phyloP scores from a whole-genome alignment of 2,888 invertebrate species.

The Drosophila pseudotakahashii region DNA sequence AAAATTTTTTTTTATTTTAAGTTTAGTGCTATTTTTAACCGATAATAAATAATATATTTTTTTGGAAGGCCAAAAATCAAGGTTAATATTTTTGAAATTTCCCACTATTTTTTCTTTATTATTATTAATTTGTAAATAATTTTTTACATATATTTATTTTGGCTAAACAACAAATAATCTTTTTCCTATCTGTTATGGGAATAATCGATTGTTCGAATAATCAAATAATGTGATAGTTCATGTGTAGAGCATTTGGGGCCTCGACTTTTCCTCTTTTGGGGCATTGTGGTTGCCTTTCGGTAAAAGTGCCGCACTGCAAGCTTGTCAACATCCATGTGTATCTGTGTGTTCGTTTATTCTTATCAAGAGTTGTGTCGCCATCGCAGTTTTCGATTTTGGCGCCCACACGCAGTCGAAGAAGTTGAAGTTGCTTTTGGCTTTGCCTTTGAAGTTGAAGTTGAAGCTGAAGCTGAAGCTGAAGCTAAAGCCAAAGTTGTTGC shows the following conservation, averaged over 20 bases:
- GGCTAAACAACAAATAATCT: too few relatives aligned
- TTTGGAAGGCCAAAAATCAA: too few relatives aligned
- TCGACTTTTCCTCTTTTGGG: slow-evolving; percentile 1
- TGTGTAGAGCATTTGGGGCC: slow-evolving; percentile 12
- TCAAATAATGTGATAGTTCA: too few relatives aligned
- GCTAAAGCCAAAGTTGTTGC: slow-evolving; percentile 10
- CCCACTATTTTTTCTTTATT: too few relatives aligned
- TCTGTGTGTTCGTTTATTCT: slow-evolving; percentile 57
- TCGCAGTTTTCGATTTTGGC: slow-evolving; percentile 64
- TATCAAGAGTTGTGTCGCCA: slow-evolving; percentile 74
- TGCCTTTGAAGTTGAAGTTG: neutral
- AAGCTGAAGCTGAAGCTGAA: neutral
- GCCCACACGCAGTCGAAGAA: slow-evolving; percentile 68
- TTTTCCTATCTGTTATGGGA: too few relatives aligned
- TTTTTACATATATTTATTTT: too few relatives aligned
- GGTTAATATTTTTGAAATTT: too few relatives aligned
- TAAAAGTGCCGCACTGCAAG: slow-evolving; percentile 55
- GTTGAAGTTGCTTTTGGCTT: slow-evolving; percentile 15
- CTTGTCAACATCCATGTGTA: slow-evolving; percentile 70
- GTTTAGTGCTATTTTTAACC: too few relatives aligned
- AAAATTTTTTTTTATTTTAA: neutral
- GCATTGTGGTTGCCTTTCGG: slow-evolving; percentile 34
- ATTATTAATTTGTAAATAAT: too few relatives aligned
- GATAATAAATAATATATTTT: too few relatives aligned
- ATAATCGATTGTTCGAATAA: too few relatives aligned